phyloP scores from a whole-genome alignment of 2,888 invertebrate genomes.

The Drosophila macrothrix region DNA sequence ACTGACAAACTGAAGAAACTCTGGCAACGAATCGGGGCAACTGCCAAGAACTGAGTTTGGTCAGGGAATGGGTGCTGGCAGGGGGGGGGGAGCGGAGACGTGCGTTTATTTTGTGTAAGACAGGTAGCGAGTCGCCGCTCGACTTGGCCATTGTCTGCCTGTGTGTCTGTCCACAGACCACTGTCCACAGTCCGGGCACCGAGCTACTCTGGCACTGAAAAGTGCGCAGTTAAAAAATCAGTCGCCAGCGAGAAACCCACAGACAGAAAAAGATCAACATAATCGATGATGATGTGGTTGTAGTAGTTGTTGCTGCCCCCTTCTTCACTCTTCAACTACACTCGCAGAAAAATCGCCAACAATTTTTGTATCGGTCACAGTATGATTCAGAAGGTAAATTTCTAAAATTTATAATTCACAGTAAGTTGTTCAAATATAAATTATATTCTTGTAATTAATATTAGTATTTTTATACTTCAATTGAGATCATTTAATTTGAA shows the following conservation, averaged over 20 bases:
- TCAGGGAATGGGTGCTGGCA: background rate
- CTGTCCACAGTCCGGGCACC: constrained; percentile 17
- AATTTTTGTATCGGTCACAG: no score
- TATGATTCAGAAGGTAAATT: background rate
- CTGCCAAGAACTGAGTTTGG: constrained; percentile 39
- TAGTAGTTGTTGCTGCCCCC: constrained; percentile 27
- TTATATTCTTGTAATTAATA: background rate
- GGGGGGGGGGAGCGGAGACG: constrained; percentile 41
- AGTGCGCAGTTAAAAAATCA: constrained; percentile 74
- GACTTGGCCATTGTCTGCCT: constrained; percentile 60
- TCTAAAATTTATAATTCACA: background rate
- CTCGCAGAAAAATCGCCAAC: background rate
- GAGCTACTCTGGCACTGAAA: constrained; percentile 46
- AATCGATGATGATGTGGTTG: constrained; percentile 78
- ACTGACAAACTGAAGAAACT: constrained; percentile 49
- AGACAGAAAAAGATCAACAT: constrained; percentile 74
- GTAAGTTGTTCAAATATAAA: background rate
- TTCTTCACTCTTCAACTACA: background rate
- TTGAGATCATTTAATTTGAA: background rate
- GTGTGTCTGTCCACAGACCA: constrained; percentile 7
- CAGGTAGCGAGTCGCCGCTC: constrained; percentile 73
- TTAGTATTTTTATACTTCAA: background rate
- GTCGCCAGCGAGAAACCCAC: constrained; percentile 49
- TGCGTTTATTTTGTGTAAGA: constrained; percentile 81
- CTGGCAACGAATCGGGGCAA: constrained; percentile 59